These are phyloP conservation scores for Scolopax rusticola DNA, from an alignment of 2,797 vertebrate genomes.

Conservation along the genomic window DNA sequence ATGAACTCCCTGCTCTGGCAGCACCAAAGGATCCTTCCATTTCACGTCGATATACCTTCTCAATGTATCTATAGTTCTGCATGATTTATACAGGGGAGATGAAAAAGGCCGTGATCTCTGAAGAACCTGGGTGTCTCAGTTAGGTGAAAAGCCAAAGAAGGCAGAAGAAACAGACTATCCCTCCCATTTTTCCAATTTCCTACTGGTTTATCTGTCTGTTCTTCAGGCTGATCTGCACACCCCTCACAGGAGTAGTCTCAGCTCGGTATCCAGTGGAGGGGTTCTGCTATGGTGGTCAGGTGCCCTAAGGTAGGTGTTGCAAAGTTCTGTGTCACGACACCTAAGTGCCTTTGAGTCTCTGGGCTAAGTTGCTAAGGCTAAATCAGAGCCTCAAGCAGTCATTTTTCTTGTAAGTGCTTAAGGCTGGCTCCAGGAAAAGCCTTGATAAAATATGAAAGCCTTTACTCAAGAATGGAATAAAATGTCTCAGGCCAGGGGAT, in stretches of 20 bases:
- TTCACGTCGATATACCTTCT: not conserved
- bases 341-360: not conserved
- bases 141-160: not conserved
- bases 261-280: not conserved
- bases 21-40: not conserved
- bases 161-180: not conserved
- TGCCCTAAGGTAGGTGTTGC: not conserved
- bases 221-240: not conserved
- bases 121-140: not conserved
- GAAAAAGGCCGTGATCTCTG: not conserved
- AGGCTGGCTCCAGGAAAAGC: slow-evolving; percentile 26
- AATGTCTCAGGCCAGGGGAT: not conserved
- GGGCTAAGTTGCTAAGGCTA: not conserved
- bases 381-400: not conserved
- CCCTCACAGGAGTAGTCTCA: not conserved
- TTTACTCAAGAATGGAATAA: slow-evolving; percentile 40
- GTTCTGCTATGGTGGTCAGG: not conserved
- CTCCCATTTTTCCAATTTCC: not conserved
- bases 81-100: not conserved
- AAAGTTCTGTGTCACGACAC: not conserved
- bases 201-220: not conserved
- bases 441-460: slow-evolving; percentile 49
- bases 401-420: slow-evolving; percentile 43
- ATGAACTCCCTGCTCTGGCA: not conserved
- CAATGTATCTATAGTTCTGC: not conserved